Base-by-base conservation (phyloP, 2,888 invertebrate species). In the Entomobrya multifasciata region DNA sequence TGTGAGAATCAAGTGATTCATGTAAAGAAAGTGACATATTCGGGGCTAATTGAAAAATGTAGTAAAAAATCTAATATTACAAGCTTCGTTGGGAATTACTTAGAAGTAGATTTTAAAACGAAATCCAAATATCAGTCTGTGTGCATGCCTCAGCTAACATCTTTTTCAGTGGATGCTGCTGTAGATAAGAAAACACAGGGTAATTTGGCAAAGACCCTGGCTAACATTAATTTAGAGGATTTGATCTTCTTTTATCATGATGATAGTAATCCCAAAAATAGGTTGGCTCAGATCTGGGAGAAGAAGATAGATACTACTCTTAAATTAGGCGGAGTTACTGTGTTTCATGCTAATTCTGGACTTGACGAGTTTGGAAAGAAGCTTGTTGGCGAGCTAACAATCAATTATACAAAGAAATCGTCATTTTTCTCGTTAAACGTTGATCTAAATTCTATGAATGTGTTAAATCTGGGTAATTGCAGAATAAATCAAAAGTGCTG, bases 381-480 rank as follows among this genome's bases (percentile, higher is more conserved):
- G n/a, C n/a, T n/a, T n/a, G n/a, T n/a, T n/a, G n/a, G n/a, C n/a
- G n/a, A n/a, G n/a, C 25, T 80, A 11, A 67, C 67, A 0, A 8
- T 80, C 8, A 80, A 80, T 65, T 67, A 67, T n/a, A 55, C 67
- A 4, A 20, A 17, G 15, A 67, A 25, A n/a, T 27, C 52, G 6
- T 49, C 36, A 17, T 80, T 80, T 52, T 52, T 55, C 15, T n/a
- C 8, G 6, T 36, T 80, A 13, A 20, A 67, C 11, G n/a, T 11
- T 1, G 30, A 47, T 1, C 5, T 49, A 1, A 5, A 6, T 8
- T 1, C 22, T 17, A 41, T 78, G 5, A 44, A 15, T 1, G 15
- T 3, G n/a, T 25, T 78, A 27, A 78, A 62, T 49, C n/a, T 78
- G 0, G 80, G 47, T 2, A 80, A 80, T 27, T 80, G 67, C 25